Conservation (phyloP, 2,113 vertebrate genomes). For the Zosterops lateralis region DNA sequence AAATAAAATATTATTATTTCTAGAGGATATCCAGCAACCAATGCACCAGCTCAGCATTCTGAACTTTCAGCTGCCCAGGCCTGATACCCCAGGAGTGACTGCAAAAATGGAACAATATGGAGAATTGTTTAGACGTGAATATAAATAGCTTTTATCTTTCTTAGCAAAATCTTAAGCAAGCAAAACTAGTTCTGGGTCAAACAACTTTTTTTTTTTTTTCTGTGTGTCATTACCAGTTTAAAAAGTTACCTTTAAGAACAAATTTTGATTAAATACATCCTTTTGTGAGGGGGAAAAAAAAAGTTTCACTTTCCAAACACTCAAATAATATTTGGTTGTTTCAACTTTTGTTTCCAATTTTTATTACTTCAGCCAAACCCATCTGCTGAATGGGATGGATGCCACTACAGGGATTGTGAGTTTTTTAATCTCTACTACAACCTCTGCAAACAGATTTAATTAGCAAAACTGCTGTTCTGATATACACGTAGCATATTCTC, state of each 20-base stretch:
- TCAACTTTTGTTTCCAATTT: not conserved
- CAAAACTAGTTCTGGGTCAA: not conserved
- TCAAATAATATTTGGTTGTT: not conserved
- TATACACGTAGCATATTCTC: not conserved
- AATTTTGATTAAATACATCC: not conserved
- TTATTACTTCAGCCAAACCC: not conserved
- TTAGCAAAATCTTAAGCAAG: not conserved
- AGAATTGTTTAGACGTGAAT: not conserved
- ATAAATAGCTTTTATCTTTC: not conserved
- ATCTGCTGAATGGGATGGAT: not conserved
- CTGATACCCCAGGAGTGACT: not conserved
- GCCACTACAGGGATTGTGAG: rapidly evolving
- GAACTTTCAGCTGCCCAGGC: not conserved
- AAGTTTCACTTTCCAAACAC: not conserved
- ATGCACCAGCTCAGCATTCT: not conserved
- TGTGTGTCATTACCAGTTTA: not conserved
- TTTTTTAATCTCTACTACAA: not conserved
- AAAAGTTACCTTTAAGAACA: not conserved
- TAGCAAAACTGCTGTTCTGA: not conserved
- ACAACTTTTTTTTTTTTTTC: not conserved
- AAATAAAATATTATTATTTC: not conserved
- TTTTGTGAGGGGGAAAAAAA: not conserved
- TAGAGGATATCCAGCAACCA: not conserved
- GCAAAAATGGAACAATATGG: not conserved
- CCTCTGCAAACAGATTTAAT: not conserved